Evolutionary conservation across 2,797 vertebrate genomes (phyloP), one percentile per base, ranked within the genome.

Genomic region (Sebastes wilsoni): DNA sequence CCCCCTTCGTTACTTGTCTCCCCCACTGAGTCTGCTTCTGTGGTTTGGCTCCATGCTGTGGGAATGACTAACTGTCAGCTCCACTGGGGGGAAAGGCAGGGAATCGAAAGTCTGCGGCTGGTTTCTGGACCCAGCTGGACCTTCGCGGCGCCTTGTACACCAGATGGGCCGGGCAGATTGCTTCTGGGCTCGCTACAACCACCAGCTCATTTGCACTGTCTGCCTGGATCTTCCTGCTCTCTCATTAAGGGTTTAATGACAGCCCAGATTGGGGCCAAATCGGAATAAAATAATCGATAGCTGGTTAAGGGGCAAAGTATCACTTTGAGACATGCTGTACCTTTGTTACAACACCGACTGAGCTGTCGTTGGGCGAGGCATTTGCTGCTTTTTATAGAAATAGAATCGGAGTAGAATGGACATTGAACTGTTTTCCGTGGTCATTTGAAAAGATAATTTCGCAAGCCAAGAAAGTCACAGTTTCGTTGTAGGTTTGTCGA

Each of bases 111-210:
- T 46, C 42, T 46, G 16, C 42, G 42, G 42, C 66, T 83, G 60
- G 46, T 68, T 76, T 75, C 66, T 83, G 86, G 82, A 83, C 79
- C 56, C 73, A 83, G 72, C 73, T 82, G 84, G 82, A 87, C 79
- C 73, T 77, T 64, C 6, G 11, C 4, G 27, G 67, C 6, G n/a
- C 36, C 74, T 72, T 42, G 18, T 28, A 42, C 66, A 79, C 60
- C 90, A 92, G 87, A 91, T 90, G 89, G 84, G 28, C 75, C 38
- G 10, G 75, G 64, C 83, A 89, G 86, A 87, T 70, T 88, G 81
- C 55, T 36, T 62, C 79, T 49, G 54, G 65, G 72, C 68, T 82
- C 55, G 27, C 67, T 49, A 54, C 64, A 79, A 58, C 74, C 69
- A 72, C 8, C 23, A 60, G 59, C 81, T 84, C 67, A 81, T 87